A percentile compares a stretch with the other conserved stretches of the same genome.
Conservation (phyloP, 2,888 invertebrate genomes). For the Drosophila anomalata region DNA sequence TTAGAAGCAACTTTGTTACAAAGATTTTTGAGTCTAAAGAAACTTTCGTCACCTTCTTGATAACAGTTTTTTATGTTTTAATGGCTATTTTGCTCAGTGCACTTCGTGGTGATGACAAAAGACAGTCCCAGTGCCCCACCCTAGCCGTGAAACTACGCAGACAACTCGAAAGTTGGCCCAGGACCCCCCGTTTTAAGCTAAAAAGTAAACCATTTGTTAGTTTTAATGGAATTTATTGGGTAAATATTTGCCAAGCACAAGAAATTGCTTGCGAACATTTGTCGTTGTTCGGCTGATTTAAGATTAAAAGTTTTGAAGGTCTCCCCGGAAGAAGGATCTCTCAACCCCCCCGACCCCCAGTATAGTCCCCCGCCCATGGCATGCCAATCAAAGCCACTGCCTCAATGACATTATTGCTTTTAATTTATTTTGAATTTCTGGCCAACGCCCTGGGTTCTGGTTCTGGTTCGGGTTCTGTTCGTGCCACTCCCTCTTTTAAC, state of each 20-base stretch:
- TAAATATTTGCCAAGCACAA: constrained; percentile 72
- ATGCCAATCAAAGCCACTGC: constrained; percentile 40
- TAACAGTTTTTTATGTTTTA: no score
- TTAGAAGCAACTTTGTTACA: no score
- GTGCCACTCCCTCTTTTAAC: not conserved
- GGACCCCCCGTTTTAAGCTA: constrained; percentile 54
- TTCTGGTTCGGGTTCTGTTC: not conserved
- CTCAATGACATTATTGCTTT: constrained; percentile 48
- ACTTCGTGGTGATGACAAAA: constrained; percentile 6
- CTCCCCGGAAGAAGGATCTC: not conserved
- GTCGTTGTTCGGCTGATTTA: constrained; percentile 59
- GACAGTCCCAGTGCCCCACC: constrained; percentile 20
- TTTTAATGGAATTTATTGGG: constrained; percentile 75
- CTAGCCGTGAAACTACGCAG: constrained; percentile 33
- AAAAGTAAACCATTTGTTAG: constrained; percentile 76
- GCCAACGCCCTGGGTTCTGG: not conserved
- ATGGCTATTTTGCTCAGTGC: not conserved
- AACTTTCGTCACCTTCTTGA: no score
- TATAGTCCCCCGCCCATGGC: not conserved
- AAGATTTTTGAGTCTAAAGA: no score
- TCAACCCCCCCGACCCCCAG: no score
- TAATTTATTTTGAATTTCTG: constrained; percentile 51
- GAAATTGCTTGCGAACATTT: constrained; percentile 67
- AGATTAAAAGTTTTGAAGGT: constrained; percentile 58
- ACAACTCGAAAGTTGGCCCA: constrained; percentile 23